These are phyloP conservation scores for Perithous albicinctus DNA, from an alignment of 2,888 invertebrate species.

Conservation along the genomic window DNA sequence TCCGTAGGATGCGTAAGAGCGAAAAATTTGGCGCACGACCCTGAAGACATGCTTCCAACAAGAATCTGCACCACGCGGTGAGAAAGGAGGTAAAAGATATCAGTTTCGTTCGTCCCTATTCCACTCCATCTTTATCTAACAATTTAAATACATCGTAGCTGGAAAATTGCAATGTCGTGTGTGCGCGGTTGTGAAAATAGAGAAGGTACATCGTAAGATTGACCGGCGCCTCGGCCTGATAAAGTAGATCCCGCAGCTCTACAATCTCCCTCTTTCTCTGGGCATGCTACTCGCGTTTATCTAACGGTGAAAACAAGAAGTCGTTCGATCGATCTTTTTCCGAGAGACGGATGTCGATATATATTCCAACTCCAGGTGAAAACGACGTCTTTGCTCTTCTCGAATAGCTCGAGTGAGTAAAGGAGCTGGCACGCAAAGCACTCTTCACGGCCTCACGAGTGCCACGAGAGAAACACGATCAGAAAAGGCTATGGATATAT, in stretches of 20 bases:
- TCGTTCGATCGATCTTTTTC: constrained; percentile 42
- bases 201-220: background rate
- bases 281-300: background rate
- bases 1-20: constrained; percentile 9
- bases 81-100: constrained; percentile 18
- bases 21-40: background rate
- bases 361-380: constrained; percentile 14
- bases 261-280: background rate
- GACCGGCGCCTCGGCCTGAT: background rate
- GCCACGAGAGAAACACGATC: constrained; percentile 39
- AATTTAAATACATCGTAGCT: constrained; percentile 3
- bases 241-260: background rate
- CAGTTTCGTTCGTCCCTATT: background rate
- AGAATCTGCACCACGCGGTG: constrained; percentile 1
- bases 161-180: background rate
- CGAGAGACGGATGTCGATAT: constrained; percentile 37
- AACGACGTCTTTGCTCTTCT: constrained; percentile 10
- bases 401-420: background rate
- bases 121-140: constrained; percentile 1
- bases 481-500: constrained; percentile 37
- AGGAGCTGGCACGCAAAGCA: constrained; percentile 48
- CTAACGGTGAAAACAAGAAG: constrained; percentile 64
- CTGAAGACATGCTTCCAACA: constrained; percentile 29
- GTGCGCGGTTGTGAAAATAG: background rate
- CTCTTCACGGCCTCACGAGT: background rate